A percentile compares a stretch with the other conserved stretches of the same genome.
Conservation (phyloP, 2,888 invertebrate species). For the Folsomia candida region DNA sequence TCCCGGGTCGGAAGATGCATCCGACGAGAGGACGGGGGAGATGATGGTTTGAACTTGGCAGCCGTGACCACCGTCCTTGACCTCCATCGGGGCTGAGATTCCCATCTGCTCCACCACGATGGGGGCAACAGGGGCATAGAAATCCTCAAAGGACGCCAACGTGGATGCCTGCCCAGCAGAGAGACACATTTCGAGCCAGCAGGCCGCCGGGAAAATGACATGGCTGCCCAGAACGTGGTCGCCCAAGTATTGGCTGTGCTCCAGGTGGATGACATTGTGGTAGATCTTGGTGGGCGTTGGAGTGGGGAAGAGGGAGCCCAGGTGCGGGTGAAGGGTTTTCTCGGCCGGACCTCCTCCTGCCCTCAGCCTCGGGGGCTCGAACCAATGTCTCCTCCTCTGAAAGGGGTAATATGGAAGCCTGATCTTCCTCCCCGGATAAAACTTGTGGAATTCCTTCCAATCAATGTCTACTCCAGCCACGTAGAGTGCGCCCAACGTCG, state of each 20-base stretch:
- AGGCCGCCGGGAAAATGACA: conserved; percentile 38
- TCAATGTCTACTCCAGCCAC: conserved; percentile 27
- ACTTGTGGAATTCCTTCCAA: conserved; percentile 26
- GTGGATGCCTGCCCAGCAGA: conserved; percentile 30
- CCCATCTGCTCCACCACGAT: conserved; percentile 31
- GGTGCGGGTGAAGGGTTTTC: conserved; percentile 6
- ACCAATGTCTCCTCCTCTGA: not conserved
- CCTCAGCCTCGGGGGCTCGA: not conserved
- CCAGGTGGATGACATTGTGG: conserved; percentile 17
- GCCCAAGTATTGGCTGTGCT: conserved; percentile 22
- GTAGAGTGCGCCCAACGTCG: conserved; percentile 25
- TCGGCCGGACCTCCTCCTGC: not conserved
- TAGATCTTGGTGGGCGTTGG: conserved; percentile 29
- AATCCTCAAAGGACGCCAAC: conserved; percentile 9
- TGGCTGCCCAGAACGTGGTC: conserved; percentile 35
- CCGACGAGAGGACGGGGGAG: not conserved
- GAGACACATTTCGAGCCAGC: conserved; percentile 33
- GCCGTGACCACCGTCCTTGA: conserved; percentile 9
- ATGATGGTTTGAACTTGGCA: conserved; percentile 10
- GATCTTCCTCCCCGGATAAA: conserved; percentile 19
- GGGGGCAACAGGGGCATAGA: conserved; percentile 21
- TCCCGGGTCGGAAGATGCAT: not conserved
- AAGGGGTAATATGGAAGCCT: conserved; percentile 36
- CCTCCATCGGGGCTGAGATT: conserved; percentile 24
- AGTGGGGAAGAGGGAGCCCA: conserved; percentile 22